These are phyloP conservation scores for Dynastes grantii DNA, from an alignment of 2,888 invertebrate species.

Conservation along the genomic window DNA sequence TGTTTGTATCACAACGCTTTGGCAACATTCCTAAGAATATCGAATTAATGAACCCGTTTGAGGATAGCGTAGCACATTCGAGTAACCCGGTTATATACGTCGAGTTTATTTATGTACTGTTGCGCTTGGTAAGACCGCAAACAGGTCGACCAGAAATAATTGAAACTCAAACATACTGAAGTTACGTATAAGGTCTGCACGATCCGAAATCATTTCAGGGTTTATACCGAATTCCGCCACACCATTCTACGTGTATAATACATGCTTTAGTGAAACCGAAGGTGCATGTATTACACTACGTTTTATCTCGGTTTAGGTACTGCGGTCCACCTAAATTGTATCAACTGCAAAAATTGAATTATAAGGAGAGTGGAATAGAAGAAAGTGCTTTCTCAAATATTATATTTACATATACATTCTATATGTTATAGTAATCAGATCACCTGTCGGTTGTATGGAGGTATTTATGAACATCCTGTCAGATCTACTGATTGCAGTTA, in stretches of 20 bases:
- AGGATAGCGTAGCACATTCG: not conserved
- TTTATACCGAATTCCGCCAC: not conserved
- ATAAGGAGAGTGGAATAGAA: no score
- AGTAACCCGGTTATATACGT: slow-evolving; percentile 19
- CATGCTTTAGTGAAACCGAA: slow-evolving; percentile 17
- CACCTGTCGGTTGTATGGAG: no score
- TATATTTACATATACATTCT: no score
- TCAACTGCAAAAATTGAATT: not conserved
- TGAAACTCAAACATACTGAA: slow-evolving; percentile 36
- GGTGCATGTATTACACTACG: not conserved
- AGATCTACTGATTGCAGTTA: no score
- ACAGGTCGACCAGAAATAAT: slow-evolving; percentile 38
- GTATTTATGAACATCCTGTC: no score
- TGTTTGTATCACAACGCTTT: no score
- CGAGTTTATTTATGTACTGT: slow-evolving; percentile 28
- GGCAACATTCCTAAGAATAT: slow-evolving; percentile 3
- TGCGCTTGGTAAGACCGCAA: slow-evolving; percentile 28
- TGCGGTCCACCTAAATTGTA: not conserved
- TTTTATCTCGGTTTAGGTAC: not conserved
- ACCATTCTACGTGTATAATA: slow-evolving; percentile 16
- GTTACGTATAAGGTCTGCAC: slow-evolving; percentile 20
- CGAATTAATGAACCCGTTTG: slow-evolving; percentile 11
- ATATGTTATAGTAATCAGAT: no score
- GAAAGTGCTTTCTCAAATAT: no score
- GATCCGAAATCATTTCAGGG: slow-evolving; percentile 19